Conservation (phyloP, 2,888 invertebrate genomes). For the Lacanobia wlatinum region DNA sequence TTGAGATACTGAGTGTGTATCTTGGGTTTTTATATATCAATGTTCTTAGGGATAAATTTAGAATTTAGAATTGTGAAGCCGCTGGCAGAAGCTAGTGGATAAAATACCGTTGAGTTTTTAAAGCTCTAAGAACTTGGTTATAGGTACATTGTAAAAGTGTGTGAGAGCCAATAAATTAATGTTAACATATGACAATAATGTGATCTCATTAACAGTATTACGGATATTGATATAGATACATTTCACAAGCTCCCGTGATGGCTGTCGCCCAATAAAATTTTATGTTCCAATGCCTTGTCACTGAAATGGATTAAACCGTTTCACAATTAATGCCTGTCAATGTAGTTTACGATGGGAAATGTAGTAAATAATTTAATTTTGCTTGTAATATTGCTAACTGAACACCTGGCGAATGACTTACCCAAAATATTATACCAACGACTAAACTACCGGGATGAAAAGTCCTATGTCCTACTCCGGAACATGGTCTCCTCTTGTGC, state of each 20-base stretch:
- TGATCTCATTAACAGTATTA: not conserved
- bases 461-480: too few relatives aligned
- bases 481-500: too few relatives aligned
- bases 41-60: too few relatives aligned
- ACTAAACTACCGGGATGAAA: too few relatives aligned
- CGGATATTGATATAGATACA: not conserved
- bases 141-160: not conserved
- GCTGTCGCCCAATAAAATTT: slow-evolving; percentile 16
- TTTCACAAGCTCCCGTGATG: not conserved
- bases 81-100: too few relatives aligned
- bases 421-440: too few relatives aligned
- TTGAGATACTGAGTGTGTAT: too few relatives aligned
- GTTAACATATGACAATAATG: not conserved
- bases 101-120: too few relatives aligned
- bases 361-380: slow-evolving; percentile 6
- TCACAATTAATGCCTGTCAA: not conserved
- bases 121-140: too few relatives aligned
- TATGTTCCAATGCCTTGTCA: slow-evolving; percentile 18
- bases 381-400: not conserved
- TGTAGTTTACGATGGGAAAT: slow-evolving; percentile 16
- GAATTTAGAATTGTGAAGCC: too few relatives aligned
- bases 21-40: too few relatives aligned
- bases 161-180: not conserved
- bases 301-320: slow-evolving; percentile 19
- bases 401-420: not conserved